Conservation (phyloP, 1,140 invertebrate species). For the Pseudomyrmex gracilis region DNA sequence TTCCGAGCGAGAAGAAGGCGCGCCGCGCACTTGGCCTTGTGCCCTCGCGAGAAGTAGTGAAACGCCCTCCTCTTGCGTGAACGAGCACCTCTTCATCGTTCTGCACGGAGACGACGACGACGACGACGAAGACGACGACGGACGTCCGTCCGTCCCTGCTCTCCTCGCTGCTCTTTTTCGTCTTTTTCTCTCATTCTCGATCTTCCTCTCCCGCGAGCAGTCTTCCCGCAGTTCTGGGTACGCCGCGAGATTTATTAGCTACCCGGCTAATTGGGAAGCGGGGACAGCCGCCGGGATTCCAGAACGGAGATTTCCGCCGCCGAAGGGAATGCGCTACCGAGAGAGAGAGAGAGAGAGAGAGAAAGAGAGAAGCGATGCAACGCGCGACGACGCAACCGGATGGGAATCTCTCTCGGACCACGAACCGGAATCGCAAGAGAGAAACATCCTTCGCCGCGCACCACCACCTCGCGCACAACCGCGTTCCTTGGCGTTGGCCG, state of each 20-base stretch:
- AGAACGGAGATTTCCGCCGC: slow-evolving; percentile 69
- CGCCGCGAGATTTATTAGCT: slow-evolving; percentile 74
- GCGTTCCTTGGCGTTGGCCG: slow-evolving; percentile 35
- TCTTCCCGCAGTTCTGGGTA: slow-evolving; percentile 60
- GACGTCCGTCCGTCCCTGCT: background rate
- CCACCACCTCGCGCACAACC: background rate
- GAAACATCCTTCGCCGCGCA: slow-evolving; percentile 13
- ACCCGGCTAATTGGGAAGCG: slow-evolving; percentile 72
- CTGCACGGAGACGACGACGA: slow-evolving; percentile 16
- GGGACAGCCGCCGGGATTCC: slow-evolving; percentile 68
- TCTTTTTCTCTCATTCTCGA: slow-evolving; percentile 23
- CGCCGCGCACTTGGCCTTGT: slow-evolving; percentile 69
- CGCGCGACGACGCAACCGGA: slow-evolving; percentile 39
- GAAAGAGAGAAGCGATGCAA: slow-evolving; percentile 23
- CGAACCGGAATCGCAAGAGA: slow-evolving; percentile 46
- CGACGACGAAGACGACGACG: slow-evolving; percentile 23
- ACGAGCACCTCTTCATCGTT: slow-evolving; percentile 26
- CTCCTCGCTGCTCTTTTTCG: slow-evolving; percentile 46
- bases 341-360: no score
- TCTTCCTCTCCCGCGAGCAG: slow-evolving; percentile 22
- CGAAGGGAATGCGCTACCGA: slow-evolving; percentile 49
- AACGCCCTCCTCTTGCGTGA: slow-evolving; percentile 24
- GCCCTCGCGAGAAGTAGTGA: slow-evolving; percentile 64
- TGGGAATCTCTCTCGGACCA: slow-evolving; percentile 56
- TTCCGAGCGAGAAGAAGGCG: slow-evolving; percentile 62